A percentile compares a stretch with the other conserved stretches of the same genome.
phyloP scores from a whole-genome alignment of 64 coral and sea anemone genomes.

The Montipora capricornis region DNA sequence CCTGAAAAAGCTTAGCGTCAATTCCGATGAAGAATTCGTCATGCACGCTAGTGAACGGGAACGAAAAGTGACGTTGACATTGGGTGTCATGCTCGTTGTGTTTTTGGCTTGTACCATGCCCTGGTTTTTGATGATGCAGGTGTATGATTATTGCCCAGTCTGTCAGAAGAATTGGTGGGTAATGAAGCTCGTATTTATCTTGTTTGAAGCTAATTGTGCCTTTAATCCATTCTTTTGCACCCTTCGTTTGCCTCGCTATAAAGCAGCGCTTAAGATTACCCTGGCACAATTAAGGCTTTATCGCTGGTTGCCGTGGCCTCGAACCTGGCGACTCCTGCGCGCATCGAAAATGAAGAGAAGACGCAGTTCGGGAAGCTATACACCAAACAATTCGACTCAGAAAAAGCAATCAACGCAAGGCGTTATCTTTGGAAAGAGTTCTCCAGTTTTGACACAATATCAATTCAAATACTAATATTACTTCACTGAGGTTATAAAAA shows the following conservation, averaged over 20 bases:
- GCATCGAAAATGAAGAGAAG: neutral
- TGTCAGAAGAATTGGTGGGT: conserved; percentile 67
- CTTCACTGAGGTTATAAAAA: neutral
- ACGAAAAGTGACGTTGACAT: conserved; percentile 73
- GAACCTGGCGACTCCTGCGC: neutral
- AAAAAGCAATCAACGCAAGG: neutral
- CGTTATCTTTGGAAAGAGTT: neutral
- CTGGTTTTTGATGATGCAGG: conserved; percentile 85
- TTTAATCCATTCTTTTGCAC: conserved; percentile 85
- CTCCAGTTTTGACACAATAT: neutral
- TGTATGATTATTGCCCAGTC: conserved; percentile 52
- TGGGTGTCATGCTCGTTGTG: conserved; percentile 63
- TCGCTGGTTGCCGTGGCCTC: neutral
- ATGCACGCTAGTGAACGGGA: conserved; percentile 47
- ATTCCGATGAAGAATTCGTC: conserved; percentile 8
- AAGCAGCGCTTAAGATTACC: neutral
- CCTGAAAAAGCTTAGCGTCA: conserved; percentile 40
- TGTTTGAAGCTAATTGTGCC: conserved; percentile 83
- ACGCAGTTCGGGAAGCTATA: neutral
- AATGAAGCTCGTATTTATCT: conserved; percentile 70
- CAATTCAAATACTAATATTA: neutral
- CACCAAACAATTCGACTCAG: neutral
- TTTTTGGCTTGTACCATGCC: conserved; percentile 79
- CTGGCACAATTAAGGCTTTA: neutral
- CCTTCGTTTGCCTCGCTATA: conserved; percentile 75